These are phyloP conservation scores for Epinephelus cyanopodus DNA, from an alignment of 2,113 vertebrate species.

Conservation along the genomic window DNA sequence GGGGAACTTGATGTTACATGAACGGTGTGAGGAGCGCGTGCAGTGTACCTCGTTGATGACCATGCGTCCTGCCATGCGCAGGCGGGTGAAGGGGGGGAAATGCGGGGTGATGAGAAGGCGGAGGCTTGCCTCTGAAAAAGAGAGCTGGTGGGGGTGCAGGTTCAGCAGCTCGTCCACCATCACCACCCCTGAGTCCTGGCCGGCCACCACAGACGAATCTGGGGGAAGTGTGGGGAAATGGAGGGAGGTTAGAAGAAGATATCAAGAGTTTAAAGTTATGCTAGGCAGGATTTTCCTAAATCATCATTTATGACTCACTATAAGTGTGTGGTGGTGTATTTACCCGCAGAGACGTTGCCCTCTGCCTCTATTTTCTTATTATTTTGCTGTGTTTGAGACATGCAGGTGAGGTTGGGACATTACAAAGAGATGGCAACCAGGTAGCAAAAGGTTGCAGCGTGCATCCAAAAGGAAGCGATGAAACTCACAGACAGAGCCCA, in stretches of 20 bases:
- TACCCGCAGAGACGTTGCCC: no score
- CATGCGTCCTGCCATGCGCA: constrained; percentile 79
- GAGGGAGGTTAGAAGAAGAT: not conserved
- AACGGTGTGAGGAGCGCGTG: constrained; percentile 33
- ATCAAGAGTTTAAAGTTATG: not conserved
- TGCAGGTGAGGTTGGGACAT: no score
- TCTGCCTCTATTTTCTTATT: no score
- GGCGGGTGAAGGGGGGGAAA: constrained; percentile 76
- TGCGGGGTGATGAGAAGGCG: constrained; percentile 81
- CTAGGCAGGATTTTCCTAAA: no score
- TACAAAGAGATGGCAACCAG: no score
- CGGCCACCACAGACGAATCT: constrained; percentile 76
- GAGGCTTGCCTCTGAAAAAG: constrained; percentile 87
- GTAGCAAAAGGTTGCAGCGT: no score
- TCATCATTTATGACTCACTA: no score
- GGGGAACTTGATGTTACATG: constrained; percentile 30
- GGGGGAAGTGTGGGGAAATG: not conserved
- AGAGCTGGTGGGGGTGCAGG: constrained; percentile 81
- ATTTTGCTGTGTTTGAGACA: no score
- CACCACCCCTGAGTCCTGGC: constrained; percentile 78
- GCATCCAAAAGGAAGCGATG: no score
- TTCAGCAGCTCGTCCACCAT: constrained; percentile 85
- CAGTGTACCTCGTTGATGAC: constrained; percentile 82
- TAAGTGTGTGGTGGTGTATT: no score
- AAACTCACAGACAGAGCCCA: no score